Percentiles rank a stretch among this genome's conserved stretches.
Evolutionary conservation across 1,140 invertebrate species (phyloP).

Genomic region (Acromyrmex echinatior): DNA sequence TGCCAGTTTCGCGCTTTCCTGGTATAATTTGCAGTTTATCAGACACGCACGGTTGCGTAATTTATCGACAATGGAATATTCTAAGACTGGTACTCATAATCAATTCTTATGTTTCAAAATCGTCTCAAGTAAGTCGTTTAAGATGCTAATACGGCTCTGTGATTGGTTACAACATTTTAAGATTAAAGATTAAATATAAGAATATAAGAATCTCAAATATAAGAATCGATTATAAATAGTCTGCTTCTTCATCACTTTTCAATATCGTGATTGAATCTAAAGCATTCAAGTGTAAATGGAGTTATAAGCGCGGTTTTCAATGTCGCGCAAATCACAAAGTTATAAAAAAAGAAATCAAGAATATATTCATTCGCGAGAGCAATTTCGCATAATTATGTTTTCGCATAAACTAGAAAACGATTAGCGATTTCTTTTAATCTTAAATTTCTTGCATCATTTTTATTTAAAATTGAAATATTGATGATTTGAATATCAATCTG

Average conservation of each 20-base stretch:
- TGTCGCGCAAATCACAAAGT: not conserved
- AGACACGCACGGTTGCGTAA: slow-evolving; percentile 21
- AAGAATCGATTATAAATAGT: no score
- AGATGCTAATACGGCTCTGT: no score
- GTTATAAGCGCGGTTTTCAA: not conserved
- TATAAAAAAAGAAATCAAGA: slow-evolving; percentile 9
- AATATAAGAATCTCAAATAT: no score
- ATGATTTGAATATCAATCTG: slow-evolving; percentile 8
- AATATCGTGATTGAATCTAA: slow-evolving; percentile 8
- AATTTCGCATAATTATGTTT: slow-evolving; percentile 7
- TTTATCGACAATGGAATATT: not conserved
- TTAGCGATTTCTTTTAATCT: not conserved
- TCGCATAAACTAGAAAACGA: not conserved
- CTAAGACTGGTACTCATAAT: not conserved
- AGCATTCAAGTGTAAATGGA: not conserved
- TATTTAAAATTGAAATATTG: not conserved
- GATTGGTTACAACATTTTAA: no score
- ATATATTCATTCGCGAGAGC: not conserved
- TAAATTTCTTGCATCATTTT: not conserved
- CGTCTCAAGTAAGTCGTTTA: no score
- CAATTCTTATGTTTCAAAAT: no score
- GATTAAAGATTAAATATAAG: no score
- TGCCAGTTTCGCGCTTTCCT: not conserved
- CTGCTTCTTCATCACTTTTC: not conserved
- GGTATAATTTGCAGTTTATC: slow-evolving; percentile 30